Base-by-base conservation (phyloP, 2,113 vertebrate genomes). In the Otus sunia region DNA sequence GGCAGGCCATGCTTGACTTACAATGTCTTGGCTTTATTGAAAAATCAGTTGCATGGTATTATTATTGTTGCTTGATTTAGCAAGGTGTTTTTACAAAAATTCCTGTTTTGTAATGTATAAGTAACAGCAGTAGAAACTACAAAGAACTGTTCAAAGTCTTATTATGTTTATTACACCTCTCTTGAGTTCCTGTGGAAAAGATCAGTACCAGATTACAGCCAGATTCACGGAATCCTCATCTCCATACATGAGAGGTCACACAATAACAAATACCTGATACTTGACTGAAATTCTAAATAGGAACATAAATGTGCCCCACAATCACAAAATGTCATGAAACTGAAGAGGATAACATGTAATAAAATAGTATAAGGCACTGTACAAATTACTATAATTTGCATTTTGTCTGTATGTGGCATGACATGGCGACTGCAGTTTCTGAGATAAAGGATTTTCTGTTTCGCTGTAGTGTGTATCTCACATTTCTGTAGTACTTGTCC, bases 241-340 rank as follows among this genome's bases (percentile, higher is more conserved):
- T 79, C 30, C 26, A 7, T 60, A 52, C 1, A 0, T 19, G 86
- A 77, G 17, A 11, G 39, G 36, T 2, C 1, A 1, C 59, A n/a
- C 39, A 80, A 2, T 30, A 56, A 50, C 29, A 86, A 25, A 20
- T 12, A 23, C 29, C 27, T 56, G 14, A 22, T 41, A 15, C 8
- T 29, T 52, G 36, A 17, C 45, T 81, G 74, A 39, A 72, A 20
- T 91, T 67, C 7, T 47, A 36, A 17, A 5, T 9, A 26, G 27
- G 25, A 78, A 34, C 17, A 34, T 30, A 55, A 59, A 50, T 69
- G 10, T 36, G 26, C 47, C 47, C 23, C 63, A 67, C 43, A 75
- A 6, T 77, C 53, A 77, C 37, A 75, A 52, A 92, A 71, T 67
- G 22, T 34, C 30, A 27, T 75, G 49, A 63, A 87, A 63, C 19